Evolutionary conservation across 2,113 vertebrate species (phyloP).

Genomic region (Etheostoma spectabile): DNA sequence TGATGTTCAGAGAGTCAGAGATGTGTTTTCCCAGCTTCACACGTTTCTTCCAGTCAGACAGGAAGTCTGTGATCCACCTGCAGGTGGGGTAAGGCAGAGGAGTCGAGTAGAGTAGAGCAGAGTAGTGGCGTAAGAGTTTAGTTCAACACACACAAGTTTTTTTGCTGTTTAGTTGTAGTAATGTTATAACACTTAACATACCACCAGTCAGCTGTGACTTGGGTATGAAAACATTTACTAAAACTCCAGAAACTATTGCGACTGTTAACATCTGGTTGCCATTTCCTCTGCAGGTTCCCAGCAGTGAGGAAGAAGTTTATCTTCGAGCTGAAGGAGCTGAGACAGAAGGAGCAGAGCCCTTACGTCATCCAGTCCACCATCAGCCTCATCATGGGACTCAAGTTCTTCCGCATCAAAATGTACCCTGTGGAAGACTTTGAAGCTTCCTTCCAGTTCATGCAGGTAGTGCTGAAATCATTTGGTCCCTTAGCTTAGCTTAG

Average conservation of each 20-base stretch:
- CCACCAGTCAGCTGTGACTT: background rate
- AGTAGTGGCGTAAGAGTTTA: background rate
- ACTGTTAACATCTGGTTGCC: conserved; percentile 25
- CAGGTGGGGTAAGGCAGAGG: too few relatives aligned
- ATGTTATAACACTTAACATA: background rate
- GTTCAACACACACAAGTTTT: background rate
- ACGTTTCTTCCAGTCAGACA: too few relatives aligned
- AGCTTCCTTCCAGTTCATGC: conserved; percentile 99
- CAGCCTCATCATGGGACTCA: conserved; percentile 99
- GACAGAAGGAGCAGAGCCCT: conserved; percentile 95
- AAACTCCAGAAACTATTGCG: background rate
- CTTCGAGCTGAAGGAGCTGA: conserved; percentile 95
- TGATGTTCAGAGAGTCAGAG: too few relatives aligned
- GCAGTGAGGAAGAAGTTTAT: conserved; percentile 98
- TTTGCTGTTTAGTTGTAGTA: background rate
- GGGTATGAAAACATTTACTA: conserved; percentile 20
- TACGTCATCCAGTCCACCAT: conserved; percentile 96
- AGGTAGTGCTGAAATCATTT: conserved; percentile 83
- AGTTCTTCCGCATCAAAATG: conserved; percentile 99
- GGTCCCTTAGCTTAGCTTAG: background rate
- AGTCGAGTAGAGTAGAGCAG: background rate
- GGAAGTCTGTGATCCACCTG: too few relatives aligned
- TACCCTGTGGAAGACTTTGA: conserved; percentile 99
- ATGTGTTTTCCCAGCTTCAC: too few relatives aligned
- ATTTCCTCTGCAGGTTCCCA: conserved; percentile 87